phyloP scores from a whole-genome alignment of 2,797 vertebrate genomes.

The Phaenicophaeus curvirostris region DNA sequence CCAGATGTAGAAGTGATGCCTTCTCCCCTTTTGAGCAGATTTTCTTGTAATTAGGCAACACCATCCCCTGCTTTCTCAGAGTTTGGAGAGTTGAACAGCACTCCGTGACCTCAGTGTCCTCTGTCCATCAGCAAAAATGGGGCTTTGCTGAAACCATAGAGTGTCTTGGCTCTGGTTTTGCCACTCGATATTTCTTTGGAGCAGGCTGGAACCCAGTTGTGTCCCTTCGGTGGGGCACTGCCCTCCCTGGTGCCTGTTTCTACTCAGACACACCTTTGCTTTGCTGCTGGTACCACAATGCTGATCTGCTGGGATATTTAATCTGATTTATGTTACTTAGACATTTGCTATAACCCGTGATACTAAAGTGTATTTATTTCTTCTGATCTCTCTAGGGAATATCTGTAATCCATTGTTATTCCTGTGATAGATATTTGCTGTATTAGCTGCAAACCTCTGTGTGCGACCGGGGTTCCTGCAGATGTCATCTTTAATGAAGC shows the following conservation, averaged over 20 bases:
- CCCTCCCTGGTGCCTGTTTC: background rate
- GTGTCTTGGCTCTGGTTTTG: background rate
- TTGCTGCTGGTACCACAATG: background rate
- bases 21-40: background rate
- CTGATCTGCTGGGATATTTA: constrained; percentile 35
- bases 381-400: constrained; percentile 1
- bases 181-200: background rate
- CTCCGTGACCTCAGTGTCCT: background rate
- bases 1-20: background rate
- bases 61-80: background rate
- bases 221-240: background rate
- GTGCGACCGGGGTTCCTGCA: background rate
- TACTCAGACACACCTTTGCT: background rate
- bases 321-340: constrained; percentile 35
- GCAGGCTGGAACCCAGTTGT: background rate
- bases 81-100: background rate
- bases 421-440: background rate
- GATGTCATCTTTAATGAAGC: constrained; percentile 43
- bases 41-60: background rate
- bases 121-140: background rate
- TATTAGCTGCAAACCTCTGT: constrained; percentile 15
- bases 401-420: constrained; percentile 44
- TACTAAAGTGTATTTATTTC: constrained; percentile 38
- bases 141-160: background rate
- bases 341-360: background rate